These are phyloP conservation scores for Sipunculus nudus DNA, from an alignment of 2,888 invertebrate genomes.

Conservation along the genomic window DNA sequence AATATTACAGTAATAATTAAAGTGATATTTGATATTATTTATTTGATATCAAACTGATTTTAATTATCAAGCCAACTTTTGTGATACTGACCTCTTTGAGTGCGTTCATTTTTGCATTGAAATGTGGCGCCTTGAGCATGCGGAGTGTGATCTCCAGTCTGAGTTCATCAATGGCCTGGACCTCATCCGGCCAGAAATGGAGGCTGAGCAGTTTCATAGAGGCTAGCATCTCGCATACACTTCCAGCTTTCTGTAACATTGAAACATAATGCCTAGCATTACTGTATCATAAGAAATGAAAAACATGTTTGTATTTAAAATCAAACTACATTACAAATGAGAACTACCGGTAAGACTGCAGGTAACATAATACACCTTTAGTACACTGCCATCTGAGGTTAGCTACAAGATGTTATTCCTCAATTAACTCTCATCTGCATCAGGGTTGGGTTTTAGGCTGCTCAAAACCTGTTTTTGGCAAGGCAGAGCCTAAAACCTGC, in stretches of 20 bases:
- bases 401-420: no score
- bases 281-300: neutral
- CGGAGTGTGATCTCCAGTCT: constrained; percentile 64
- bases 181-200: constrained; percentile 66
- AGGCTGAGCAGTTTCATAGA: constrained; percentile 66
- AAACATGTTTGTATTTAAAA: no score
- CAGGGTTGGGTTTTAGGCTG: no score
- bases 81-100: constrained; percentile 66
- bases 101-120: constrained; percentile 69
- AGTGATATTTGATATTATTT: neutral
- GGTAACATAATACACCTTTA: no score
- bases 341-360: no score
- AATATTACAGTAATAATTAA: no score
- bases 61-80: neutral
- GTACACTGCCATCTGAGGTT: no score
- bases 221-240: constrained; percentile 65
- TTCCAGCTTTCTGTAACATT: constrained; percentile 61
- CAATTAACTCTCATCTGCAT: no score
- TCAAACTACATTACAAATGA: no score
- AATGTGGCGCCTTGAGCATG: constrained; percentile 69
- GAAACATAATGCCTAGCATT: neutral
- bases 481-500: no score
- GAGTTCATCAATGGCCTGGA: constrained; percentile 64
- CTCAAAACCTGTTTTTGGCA: no score
- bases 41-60: no score